Percentiles rank a stretch among this genome's conserved stretches.
phyloP scores from a whole-genome alignment of 2,113 vertebrate species.

The Coracopsis vasa region DNA sequence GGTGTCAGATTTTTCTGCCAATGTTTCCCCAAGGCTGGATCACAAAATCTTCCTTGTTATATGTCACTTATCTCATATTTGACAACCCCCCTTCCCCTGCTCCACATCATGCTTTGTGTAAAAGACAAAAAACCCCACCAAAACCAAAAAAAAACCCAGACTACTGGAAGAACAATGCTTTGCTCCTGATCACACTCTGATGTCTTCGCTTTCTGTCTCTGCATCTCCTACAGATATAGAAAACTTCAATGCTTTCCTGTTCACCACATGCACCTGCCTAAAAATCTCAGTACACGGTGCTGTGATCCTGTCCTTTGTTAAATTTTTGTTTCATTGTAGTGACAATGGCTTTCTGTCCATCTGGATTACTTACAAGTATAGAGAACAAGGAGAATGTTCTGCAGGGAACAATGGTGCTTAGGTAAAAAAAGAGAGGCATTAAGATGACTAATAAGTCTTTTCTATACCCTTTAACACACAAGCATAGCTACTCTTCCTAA shows the following conservation, averaged over 20 bases:
- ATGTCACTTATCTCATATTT: neutral
- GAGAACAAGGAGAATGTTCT: constrained; percentile 19
- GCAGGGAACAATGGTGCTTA: neutral
- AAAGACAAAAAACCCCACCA: neutral
- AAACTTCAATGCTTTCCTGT: neutral
- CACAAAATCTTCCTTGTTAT: neutral
- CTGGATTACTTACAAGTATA: constrained; percentile 16
- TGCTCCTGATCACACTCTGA: neutral
- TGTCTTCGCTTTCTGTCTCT: neutral
- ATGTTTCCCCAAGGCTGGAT: neutral
- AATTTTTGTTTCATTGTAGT: neutral
- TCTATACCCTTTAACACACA: neutral
- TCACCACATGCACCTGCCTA: neutral
- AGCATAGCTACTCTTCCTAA: neutral
- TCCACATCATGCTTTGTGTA: neutral
- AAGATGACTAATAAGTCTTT: constrained; percentile 15
- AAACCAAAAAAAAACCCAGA: neutral
- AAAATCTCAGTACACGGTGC: neutral
- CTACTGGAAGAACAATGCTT: neutral
- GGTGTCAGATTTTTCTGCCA: neutral
- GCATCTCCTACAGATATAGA: neutral
- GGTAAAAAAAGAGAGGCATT: neutral
- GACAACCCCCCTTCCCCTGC: neutral
- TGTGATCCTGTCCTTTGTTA: neutral
- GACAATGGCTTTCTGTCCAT: neutral